These are phyloP conservation scores for Merops nubicus DNA, from an alignment of 2,113 vertebrate species.

Conservation along the genomic window DNA sequence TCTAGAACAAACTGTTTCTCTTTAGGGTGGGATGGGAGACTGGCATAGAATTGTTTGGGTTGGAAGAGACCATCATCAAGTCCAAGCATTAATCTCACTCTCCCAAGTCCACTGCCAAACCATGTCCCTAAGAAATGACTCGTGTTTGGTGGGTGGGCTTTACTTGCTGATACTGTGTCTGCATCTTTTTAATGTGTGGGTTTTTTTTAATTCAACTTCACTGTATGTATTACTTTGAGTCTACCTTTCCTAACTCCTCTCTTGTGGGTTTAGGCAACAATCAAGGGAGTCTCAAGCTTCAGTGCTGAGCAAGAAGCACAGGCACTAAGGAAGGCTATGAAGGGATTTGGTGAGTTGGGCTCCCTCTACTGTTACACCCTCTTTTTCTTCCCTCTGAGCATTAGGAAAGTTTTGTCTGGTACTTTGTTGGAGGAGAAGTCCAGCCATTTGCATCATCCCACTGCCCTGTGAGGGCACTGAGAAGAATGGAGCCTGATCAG, in stretches of 20 bases:
- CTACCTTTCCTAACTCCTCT: background rate
- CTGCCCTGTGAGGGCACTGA: background rate
- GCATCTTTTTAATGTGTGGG: background rate
- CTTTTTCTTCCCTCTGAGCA: fast-evolving
- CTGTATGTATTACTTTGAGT: background rate
- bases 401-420: background rate
- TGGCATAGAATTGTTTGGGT: too few relatives aligned
- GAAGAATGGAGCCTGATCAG: background rate
- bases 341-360: constrained; percentile 86
- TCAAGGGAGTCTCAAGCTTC: constrained; percentile 84
- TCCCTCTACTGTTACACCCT: background rate
- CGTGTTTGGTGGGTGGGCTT: background rate
- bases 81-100: too few relatives aligned
- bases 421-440: background rate
- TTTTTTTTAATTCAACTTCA: fast-evolving
- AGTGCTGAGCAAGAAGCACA: constrained; percentile 82
- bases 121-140: too few relatives aligned
- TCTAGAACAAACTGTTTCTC: background rate
- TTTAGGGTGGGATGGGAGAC: background rate
- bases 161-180: background rate
- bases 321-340: constrained; percentile 89
- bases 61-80: too few relatives aligned
- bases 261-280: constrained; percentile 68
- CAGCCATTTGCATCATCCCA: background rate
- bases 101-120: too few relatives aligned